Base-by-base conservation (phyloP, 2,113 vertebrate species). In the Ceratotherium simum region DNA sequence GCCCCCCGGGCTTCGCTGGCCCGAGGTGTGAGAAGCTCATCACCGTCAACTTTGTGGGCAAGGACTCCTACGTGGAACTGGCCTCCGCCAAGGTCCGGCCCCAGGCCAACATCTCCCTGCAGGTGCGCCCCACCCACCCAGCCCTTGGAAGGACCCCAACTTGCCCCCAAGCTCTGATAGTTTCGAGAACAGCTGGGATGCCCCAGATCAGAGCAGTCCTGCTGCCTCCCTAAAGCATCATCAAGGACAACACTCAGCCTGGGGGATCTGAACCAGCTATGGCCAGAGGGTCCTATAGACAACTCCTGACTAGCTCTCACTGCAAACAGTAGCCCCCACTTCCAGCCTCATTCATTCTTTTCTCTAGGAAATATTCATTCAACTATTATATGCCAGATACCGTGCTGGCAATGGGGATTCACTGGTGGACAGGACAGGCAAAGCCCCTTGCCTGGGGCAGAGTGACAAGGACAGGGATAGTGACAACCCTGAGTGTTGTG, bases 31-130 rank as follows among this genome's bases (percentile, higher is more conserved):
- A 99, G 98, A 99, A 99, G 98, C 99, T 99, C 97, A 98, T 99
- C 98, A 99, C 99, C 0, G 99, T 99, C 97, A 99, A 99, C 98
- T 99, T 99, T 85, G 98, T 99, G 94, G 99, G 99, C 96, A 99
- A 99, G 95, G 99, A 99, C 27, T 99, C 99, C 13, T 99, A 99
- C 0, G 99, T 99, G 98, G 99, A 99, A 98, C 99, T 99, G 95
- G 99, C 99, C 0, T 99, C 99, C 0, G 97, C 99, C 76, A 99
- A 99, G 97, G 99, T 99, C 92, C 99, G 99, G 58, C 99, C 99
- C 2, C 99, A 99, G 31, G 99, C 99, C 31, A 99, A 99, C 97
- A 99, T 99, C 98, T 99, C 99, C n/a, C 99, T 99, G 25, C 99
- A 99, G 99, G 99, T 99, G 98, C 0, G 91, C 10, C 23, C 42